A percentile compares a stretch with the other conserved stretches of the same genome.
Evolutionary conservation across 1,140 invertebrate species (phyloP).

Genomic region (Proctacanthus coquilletti): DNA sequence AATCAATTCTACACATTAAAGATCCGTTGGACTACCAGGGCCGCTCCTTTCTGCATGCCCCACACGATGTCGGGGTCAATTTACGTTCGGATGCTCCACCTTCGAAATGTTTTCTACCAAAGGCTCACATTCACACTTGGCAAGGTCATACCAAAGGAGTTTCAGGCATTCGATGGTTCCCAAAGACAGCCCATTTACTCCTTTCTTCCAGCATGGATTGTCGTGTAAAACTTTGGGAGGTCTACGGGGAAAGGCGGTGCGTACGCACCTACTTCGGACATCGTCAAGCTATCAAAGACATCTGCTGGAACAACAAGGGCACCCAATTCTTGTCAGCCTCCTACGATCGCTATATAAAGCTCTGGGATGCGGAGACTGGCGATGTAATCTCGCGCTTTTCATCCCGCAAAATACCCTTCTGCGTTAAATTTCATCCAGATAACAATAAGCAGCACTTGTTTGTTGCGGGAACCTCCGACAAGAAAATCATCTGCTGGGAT

Average conservation of each 20-base stretch:
- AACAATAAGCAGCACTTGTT: constrained; percentile 94
- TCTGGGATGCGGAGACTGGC: constrained; percentile 99
- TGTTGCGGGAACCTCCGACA: constrained; percentile 95
- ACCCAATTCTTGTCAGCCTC: constrained; percentile 87
- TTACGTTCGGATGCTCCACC: constrained; percentile 82
- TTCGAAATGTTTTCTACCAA: constrained; percentile 93
- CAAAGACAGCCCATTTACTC: constrained; percentile 83
- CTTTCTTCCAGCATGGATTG: constrained; percentile 94
- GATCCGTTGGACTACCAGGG: constrained; percentile 94
- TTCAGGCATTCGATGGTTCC: constrained; percentile 90
- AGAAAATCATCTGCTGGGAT: constrained; percentile 99
- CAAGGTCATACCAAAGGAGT: constrained; percentile 96
- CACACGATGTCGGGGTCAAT: constrained; percentile 92
- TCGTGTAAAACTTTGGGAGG: constrained; percentile 96
- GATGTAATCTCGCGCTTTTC: constrained; percentile 84
- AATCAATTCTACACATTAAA: constrained; percentile 90
- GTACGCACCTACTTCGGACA: constrained; percentile 95
- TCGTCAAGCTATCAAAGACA: constrained; percentile 89
- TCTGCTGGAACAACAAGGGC: constrained; percentile 91
- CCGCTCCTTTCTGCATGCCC: constrained; percentile 82
- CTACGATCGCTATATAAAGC: constrained; percentile 85
- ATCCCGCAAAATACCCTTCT: constrained; percentile 90
- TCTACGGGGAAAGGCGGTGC: constrained; percentile 88
- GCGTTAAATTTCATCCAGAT: constrained; percentile 96
- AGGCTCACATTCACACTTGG: constrained; percentile 93